These are phyloP conservation scores for Xenus cinereus DNA, from an alignment of 2,113 vertebrate species.

Conservation along the genomic window DNA sequence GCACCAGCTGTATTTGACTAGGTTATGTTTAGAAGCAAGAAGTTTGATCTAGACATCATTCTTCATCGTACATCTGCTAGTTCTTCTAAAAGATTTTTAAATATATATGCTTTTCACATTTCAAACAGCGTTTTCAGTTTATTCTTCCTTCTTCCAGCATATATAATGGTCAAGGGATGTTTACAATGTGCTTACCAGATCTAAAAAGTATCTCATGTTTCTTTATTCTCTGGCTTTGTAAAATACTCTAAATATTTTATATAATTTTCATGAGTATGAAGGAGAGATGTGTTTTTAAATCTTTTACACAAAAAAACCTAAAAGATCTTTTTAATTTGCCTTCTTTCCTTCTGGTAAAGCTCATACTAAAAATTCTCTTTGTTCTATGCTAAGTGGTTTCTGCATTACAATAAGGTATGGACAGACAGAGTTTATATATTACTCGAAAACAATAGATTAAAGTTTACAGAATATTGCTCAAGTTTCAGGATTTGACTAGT, in stretches of 20 bases:
- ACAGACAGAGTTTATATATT: not conserved
- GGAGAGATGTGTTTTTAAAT: not conserved
- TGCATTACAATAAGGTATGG: not conserved
- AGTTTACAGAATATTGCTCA: not conserved
- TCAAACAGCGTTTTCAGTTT: not conserved
- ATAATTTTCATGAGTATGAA: not conserved
- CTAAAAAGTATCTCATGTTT: not conserved
- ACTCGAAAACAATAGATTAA: not conserved
- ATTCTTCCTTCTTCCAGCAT: not conserved
- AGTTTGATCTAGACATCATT: not conserved
- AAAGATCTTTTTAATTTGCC: not conserved
- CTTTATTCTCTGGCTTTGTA: not conserved
- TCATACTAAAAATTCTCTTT: not conserved
- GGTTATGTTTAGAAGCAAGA: conserved; percentile 6
- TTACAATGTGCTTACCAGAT: not conserved
- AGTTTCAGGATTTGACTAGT: not conserved
- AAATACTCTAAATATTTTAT: not conserved
- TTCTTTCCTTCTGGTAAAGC: not conserved
- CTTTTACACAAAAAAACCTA: not conserved
- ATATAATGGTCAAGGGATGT: not conserved
- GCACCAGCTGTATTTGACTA: not conserved
- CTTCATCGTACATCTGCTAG: not conserved
- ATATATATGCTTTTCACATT: not conserved
- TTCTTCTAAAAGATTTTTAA: not conserved
- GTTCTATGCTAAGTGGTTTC: not conserved